Conservation (phyloP, 2,113 vertebrate genomes). For the Vulpes lagopus region DNA sequence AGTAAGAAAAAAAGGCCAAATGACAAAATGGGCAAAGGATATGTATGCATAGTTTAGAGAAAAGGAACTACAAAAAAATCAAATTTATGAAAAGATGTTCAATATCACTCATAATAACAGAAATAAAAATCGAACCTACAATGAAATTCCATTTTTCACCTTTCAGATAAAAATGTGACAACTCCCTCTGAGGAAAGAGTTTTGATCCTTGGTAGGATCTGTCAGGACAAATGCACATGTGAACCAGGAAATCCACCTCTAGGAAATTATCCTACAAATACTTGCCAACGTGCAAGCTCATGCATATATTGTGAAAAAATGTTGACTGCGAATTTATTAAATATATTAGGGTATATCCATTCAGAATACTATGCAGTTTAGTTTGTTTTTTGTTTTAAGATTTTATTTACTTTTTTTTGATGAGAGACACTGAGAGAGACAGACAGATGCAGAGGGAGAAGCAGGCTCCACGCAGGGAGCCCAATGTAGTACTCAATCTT, state of each 20-base stretch:
- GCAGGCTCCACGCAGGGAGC: too few relatives aligned
- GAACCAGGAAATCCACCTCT: neutral
- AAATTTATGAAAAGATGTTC: neutral
- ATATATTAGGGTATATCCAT: neutral
- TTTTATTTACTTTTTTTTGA: too few relatives aligned
- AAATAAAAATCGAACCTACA: neutral
- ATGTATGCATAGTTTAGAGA: neutral
- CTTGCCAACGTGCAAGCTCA: neutral
- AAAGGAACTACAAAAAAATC: slow-evolving; percentile 36
- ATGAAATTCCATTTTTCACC: slow-evolving; percentile 30
- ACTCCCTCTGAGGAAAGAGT: neutral
- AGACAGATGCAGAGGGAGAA: too few relatives aligned
- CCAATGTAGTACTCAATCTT: too few relatives aligned
- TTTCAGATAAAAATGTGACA: slow-evolving; percentile 23
- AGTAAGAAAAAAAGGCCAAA: neutral
- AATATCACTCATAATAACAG: neutral
- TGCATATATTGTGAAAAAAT: neutral
- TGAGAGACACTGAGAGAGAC: too few relatives aligned
- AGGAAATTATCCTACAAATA: neutral
- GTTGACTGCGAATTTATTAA: neutral
- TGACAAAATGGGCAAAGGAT: slow-evolving; percentile 21
- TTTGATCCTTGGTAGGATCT: neutral
- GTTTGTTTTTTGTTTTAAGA: neutral
- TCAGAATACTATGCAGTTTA: neutral
- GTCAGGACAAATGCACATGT: neutral